Percentiles rank a stretch among this genome's conserved stretches.
phyloP scores from a whole-genome alignment of 92 coral and sea anemone genomes.

The Heliopora coerulea region DNA sequence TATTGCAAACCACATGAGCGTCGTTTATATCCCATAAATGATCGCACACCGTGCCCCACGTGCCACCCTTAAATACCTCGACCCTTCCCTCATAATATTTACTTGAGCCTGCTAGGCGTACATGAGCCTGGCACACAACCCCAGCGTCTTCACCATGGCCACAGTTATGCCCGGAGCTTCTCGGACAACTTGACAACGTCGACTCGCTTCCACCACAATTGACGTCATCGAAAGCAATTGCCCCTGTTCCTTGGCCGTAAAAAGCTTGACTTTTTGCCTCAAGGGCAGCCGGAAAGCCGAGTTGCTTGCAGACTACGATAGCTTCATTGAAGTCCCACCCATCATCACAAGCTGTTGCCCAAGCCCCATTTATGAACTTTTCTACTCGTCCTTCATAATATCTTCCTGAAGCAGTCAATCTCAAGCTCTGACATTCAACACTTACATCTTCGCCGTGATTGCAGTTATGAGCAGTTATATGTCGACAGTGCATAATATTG shows the following conservation, averaged over 20 bases:
- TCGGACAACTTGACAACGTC: slow-evolving; percentile 52
- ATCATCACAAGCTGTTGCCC: slow-evolving; percentile 67
- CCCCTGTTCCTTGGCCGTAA: slow-evolving; percentile 44
- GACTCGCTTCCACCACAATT: slow-evolving; percentile 60
- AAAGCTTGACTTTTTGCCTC: slow-evolving; percentile 29
- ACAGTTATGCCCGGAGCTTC: slow-evolving; percentile 42
- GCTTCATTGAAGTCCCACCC: slow-evolving; percentile 65
- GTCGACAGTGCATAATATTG: background rate
- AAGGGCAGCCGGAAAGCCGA: slow-evolving; percentile 61
- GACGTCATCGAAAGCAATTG: slow-evolving; percentile 61
- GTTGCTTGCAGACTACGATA: slow-evolving; percentile 63
- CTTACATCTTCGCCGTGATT: background rate
- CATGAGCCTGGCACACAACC: slow-evolving; percentile 52
- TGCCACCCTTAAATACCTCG: slow-evolving; percentile 60
- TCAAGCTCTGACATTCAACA: background rate
- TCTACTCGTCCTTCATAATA: slow-evolving; percentile 63
- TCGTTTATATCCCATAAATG: slow-evolving; percentile 59
- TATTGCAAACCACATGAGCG: slow-evolving; percentile 67
- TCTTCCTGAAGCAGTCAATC: slow-evolving; percentile 27
- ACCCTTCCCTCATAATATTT: slow-evolving; percentile 59
- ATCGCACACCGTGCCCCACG: slow-evolving; percentile 75
- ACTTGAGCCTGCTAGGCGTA: slow-evolving; percentile 28
- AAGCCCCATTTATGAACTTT: slow-evolving; percentile 57
- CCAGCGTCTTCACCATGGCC: slow-evolving; percentile 68
- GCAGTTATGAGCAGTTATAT: background rate